These are phyloP conservation scores for Gila robusta DNA, from an alignment of 2,797 vertebrate genomes.

Conservation along the genomic window DNA sequence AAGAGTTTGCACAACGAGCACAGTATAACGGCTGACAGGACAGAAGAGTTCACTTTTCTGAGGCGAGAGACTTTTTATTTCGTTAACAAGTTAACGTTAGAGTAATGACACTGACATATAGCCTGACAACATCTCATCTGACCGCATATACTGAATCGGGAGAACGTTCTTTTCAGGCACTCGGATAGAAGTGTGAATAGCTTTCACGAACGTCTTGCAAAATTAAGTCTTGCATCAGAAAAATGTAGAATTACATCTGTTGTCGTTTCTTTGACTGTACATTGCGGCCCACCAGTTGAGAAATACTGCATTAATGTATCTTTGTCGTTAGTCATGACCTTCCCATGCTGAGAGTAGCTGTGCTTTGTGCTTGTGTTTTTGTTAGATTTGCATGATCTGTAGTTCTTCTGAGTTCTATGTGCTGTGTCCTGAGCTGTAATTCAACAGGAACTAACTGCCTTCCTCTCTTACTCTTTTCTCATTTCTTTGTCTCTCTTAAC, in stretches of 20 bases:
- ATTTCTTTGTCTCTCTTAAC: slow-evolving; percentile 71
- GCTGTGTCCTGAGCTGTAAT: slow-evolving; percentile 56
- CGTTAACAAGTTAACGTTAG: not conserved
- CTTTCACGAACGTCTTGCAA: too few relatives aligned
- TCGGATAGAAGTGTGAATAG: not conserved
- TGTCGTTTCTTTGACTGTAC: not conserved
- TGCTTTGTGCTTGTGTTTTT: slow-evolving; percentile 50
- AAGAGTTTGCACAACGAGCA: not conserved
- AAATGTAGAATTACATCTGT: not conserved
- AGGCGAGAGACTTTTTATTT: not conserved
- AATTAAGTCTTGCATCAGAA: too few relatives aligned
- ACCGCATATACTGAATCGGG: not conserved
- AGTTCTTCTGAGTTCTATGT: slow-evolving; percentile 50
- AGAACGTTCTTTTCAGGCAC: not conserved
- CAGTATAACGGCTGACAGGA: not conserved
- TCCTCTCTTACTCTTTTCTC: slow-evolving; percentile 64
- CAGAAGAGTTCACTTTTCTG: not conserved
- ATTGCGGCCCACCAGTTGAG: not conserved
- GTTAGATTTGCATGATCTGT: slow-evolving; percentile 64
- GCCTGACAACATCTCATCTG: not conserved
- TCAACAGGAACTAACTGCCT: slow-evolving; percentile 76
- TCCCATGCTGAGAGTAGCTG: slow-evolving; percentile 11
- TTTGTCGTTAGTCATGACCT: not conserved
- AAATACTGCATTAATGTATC: not conserved
- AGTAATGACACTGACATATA: not conserved